Evolutionary conservation across 2,888 invertebrate species (phyloP).

Genomic region (Diploptera punctata): DNA sequence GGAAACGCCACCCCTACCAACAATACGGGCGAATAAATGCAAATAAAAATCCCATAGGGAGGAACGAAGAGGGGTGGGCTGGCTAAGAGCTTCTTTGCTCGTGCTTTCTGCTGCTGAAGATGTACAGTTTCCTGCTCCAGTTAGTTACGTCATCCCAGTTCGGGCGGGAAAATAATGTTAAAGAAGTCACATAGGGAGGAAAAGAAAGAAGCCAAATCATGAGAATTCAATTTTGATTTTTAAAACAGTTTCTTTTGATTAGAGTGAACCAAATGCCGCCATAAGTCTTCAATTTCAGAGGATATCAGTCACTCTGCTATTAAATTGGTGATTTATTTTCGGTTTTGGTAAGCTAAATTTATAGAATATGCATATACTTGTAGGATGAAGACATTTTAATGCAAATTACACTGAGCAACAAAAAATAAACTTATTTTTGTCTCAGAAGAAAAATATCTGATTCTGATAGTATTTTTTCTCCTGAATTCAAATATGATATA

Average conservation of each 20-base stretch:
- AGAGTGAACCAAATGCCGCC: neutral
- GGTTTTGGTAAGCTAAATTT: too few species aligned
- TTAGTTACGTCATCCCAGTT: slow-evolving; percentile 23
- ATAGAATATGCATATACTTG: too few species aligned
- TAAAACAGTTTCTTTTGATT: slow-evolving; percentile 42
- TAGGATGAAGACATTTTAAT: too few species aligned
- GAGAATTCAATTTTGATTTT: slow-evolving; percentile 43
- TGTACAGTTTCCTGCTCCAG: slow-evolving; percentile 24
- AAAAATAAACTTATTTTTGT: too few species aligned
- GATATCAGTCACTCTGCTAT: too few species aligned
- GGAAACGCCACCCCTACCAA: slow-evolving; percentile 1
- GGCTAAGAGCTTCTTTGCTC: neutral
- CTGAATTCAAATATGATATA: too few species aligned
- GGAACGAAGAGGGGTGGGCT: neutral
- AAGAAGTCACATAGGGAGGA: slow-evolving; percentile 6
- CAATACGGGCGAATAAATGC: slow-evolving; percentile 27
- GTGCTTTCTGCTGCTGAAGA: neutral
- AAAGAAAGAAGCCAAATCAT: slow-evolving; percentile 38
- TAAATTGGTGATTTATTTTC: too few species aligned
- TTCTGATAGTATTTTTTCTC: too few species aligned
- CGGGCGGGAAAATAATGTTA: slow-evolving; percentile 20
- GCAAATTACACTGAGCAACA: too few species aligned
- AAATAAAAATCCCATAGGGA: slow-evolving; percentile 24
- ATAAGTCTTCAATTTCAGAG: neutral
- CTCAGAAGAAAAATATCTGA: too few species aligned